phyloP scores from a whole-genome alignment of 2,113 vertebrate species.

The Protobothrops mucrosquamatus region DNA sequence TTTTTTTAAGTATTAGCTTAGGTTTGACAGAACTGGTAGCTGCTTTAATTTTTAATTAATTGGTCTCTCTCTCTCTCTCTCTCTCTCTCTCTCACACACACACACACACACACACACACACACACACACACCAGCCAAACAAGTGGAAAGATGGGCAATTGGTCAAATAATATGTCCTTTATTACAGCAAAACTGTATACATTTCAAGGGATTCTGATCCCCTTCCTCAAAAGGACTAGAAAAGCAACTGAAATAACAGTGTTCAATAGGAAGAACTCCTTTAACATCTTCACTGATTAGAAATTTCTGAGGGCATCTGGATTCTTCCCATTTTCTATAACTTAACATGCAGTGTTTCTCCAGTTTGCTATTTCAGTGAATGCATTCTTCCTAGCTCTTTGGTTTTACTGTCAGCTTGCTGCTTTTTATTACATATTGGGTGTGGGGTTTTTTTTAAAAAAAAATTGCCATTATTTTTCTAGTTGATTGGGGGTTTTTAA shows the following conservation, averaged over 20 bases:
- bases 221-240: not conserved
- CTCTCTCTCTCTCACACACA: too few relatives aligned
- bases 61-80: too few relatives aligned
- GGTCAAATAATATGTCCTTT: not conserved
- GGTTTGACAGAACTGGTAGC: not conserved
- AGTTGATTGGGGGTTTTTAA: not conserved
- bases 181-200: not conserved
- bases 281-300: not conserved
- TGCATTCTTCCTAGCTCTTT: not conserved
- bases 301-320: not conserved
- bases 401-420: not conserved
- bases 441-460: not conserved
- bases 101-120: too few relatives aligned
- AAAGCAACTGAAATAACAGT: not conserved
- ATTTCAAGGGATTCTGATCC: not conserved
- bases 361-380: not conserved
- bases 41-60: not conserved
- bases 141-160: not conserved
- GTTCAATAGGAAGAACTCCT: not conserved
- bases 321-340: not conserved
- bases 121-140: not conserved
- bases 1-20: not conserved
- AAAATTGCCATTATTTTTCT: too few relatives aligned
- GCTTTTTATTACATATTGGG: not conserved
- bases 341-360: not conserved